Evolutionary conservation across 2,797 vertebrate species (phyloP).

Genomic region (Rachycentron canadum): DNA sequence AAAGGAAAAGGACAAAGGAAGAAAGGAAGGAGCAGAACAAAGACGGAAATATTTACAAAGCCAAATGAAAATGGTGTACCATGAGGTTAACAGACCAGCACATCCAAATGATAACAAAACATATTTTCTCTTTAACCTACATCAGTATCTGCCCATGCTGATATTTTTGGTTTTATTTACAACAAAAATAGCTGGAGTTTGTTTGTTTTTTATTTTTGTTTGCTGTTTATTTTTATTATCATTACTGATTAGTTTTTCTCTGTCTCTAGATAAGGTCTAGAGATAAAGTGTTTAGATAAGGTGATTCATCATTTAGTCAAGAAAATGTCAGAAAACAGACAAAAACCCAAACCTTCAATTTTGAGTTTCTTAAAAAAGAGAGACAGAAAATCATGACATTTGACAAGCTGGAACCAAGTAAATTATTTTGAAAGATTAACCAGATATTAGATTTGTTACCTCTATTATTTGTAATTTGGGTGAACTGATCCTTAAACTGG

Average conservation of each 20-base stretch:
- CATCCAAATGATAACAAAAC: neutral
- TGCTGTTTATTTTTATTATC: too few relatives aligned
- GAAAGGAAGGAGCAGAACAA: conserved; percentile 2
- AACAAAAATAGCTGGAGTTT: neutral
- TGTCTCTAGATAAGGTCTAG: neutral
- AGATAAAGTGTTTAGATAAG: too few relatives aligned
- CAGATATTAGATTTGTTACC: neutral
- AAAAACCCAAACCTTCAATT: neutral
- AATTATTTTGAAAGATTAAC: neutral
- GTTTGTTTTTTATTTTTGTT: too few relatives aligned
- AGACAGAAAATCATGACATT: neutral
- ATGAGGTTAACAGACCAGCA: neutral
- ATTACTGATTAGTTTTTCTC: too few relatives aligned
- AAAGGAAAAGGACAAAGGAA: conserved; percentile 16
- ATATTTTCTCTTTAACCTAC: neutral
- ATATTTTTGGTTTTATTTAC: neutral
- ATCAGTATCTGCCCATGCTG: neutral
- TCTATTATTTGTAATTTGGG: neutral
- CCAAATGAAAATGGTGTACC: neutral
- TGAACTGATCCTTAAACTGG: conserved; percentile 4
- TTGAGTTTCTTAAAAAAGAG: neutral
- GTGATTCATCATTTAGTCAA: neutral
- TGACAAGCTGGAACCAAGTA: neutral
- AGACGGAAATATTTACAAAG: conserved; percentile 15
- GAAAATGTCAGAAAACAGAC: neutral